phyloP scores from a whole-genome alignment of 2,888 invertebrate genomes.

The Cryptus armator region DNA sequence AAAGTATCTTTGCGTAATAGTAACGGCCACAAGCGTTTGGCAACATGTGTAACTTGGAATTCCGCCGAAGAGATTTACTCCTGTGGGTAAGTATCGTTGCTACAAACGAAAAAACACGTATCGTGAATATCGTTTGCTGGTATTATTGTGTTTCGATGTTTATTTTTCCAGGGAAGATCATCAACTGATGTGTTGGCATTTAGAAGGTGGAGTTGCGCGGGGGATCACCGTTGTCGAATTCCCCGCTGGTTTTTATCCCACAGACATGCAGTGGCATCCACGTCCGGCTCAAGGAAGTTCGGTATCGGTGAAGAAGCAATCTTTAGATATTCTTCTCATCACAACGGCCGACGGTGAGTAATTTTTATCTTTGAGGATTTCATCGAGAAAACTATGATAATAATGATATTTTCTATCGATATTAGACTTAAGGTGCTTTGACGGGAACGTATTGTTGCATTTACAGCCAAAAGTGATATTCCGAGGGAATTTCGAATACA shows the following conservation, averaged over 20 bases:
- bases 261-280: slow-evolving; percentile 95
- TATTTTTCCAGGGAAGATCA: slow-evolving; percentile 93
- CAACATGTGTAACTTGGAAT: slow-evolving; percentile 97
- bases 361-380: slow-evolving; percentile 8
- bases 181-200: slow-evolving; percentile 95
- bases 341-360: slow-evolving; percentile 93
- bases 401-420: too few species aligned
- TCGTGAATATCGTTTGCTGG: slow-evolving; percentile 33
- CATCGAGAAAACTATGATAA: neutral
- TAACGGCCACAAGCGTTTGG: slow-evolving; percentile 91
- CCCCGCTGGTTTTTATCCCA: slow-evolving; percentile 94
- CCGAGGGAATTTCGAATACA: too few species aligned
- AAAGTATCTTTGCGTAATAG: slow-evolving; percentile 88
- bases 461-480: too few species aligned
- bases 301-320: slow-evolving; percentile 86
- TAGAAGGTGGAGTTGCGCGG: slow-evolving; percentile 90
- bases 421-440: too few species aligned
- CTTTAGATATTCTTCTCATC: slow-evolving; percentile 93
- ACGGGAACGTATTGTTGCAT: too few species aligned
- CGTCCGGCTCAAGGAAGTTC: slow-evolving; percentile 86
- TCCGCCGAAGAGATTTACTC: slow-evolving; percentile 97
- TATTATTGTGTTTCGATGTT: slow-evolving; percentile 21
- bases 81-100: slow-evolving; percentile 88
- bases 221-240: slow-evolving; percentile 92
- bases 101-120: neutral